These are phyloP conservation scores for Heliconius himera DNA, from an alignment of 1,140 invertebrate genomes.

Conservation along the genomic window DNA sequence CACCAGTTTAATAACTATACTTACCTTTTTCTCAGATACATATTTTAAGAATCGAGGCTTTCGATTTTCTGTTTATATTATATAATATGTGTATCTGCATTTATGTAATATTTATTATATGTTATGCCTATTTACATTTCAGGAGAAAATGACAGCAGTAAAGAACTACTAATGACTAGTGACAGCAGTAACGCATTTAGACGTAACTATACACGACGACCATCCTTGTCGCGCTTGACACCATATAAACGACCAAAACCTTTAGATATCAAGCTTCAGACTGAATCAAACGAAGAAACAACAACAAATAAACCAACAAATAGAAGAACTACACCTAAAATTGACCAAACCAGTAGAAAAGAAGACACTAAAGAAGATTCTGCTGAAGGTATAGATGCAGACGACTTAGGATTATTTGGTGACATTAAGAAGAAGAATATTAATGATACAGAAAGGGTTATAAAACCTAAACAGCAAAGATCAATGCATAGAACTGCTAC, in stretches of 20 bases:
- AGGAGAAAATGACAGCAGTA: constrained; percentile 63
- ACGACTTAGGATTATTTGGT: constrained; percentile 40
- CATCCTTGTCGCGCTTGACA: constrained; percentile 59
- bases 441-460: constrained; percentile 32
- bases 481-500: constrained; percentile 9
- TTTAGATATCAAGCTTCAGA: constrained; percentile 30
- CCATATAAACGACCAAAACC: constrained; percentile 58
- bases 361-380: constrained; percentile 19
- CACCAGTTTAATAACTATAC: too few relatives aligned
- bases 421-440: constrained; percentile 40
- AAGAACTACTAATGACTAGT: constrained; percentile 70
- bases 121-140: neutral
- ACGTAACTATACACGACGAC: constrained; percentile 67
- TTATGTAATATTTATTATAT: neutral
- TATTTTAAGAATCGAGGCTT: too few relatives aligned
- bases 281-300: constrained; percentile 3
- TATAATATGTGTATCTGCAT: too few relatives aligned
- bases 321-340: neutral
- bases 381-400: constrained; percentile 33
- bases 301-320: neutral
- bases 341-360: neutral
- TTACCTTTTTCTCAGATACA: too few relatives aligned
- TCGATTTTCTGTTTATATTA: too few relatives aligned
- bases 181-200: constrained; percentile 64
- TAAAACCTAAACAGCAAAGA: constrained; percentile 18